Evolutionary conservation across 1,140 invertebrate species (phyloP), one percentile per base, ranked within the genome.

Genomic region (Drosophila arizonae): DNA sequence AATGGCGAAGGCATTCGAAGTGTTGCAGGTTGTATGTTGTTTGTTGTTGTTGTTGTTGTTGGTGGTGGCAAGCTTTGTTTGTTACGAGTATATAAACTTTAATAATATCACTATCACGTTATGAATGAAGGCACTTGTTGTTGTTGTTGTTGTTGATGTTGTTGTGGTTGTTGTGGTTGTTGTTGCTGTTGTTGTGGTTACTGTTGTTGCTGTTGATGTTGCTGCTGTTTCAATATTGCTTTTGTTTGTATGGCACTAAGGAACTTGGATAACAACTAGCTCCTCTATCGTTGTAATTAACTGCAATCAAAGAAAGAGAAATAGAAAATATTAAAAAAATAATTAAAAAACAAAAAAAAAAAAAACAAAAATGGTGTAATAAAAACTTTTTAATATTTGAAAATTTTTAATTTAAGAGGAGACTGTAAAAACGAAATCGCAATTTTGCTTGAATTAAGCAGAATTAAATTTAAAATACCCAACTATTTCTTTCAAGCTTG

Each of bases 1-100:
- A 60, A 60, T 45, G 57, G 8, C 26, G 41, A 60, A 46, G 57
- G 57, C 57, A 60, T 60, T 60, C 57, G 57, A 17, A 46, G 41
- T 60, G 43, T 36, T 81, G 48, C 39, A 64, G 50, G 36, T 28
- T 64, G 57, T 56, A 33, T n/a, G 10, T 57, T 57, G 48, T 30
- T 77, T 69, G 51, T 46, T 68, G 41, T 21, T 60, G 56, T 50
- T 60, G 41, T 46, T 54, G 33, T 48, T 79, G 64, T 67, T 74
- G 69, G 50, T 70, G 64, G 57, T 77, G 75, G 75, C 75, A 77
- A 77, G 75, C 64, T 74, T 77, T 76, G 55, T 58, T 39, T 70
- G 58, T 72, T 72, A 76, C 77, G 77, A 88, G 84, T 87, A 84
- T 87, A 87, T 84, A 87, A 79, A 87, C 79, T 79, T 88, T 72